Evolutionary conservation across 2,888 invertebrate genomes (phyloP).

Genomic region (Acronicta leporina): DNA sequence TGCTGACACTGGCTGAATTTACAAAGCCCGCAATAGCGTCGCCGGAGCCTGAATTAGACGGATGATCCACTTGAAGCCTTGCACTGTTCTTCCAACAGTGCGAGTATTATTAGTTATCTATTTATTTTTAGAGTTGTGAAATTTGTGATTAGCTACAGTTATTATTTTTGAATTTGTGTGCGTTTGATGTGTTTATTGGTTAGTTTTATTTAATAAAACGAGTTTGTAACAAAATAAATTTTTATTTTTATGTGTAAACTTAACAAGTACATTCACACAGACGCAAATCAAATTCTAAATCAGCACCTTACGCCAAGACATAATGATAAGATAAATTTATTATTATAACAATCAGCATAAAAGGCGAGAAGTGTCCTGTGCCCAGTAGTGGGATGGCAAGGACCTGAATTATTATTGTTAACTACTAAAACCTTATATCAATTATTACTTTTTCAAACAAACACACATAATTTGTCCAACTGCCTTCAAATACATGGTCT

Average conservation of each 20-base stretch:
- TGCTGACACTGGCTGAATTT: constrained; percentile 45
- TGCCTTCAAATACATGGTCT: too few relatives aligned
- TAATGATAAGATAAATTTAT: too few relatives aligned
- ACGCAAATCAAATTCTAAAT: neutral
- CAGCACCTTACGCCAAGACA: neutral
- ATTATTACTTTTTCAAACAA: too few relatives aligned
- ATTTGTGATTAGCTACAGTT: neutral
- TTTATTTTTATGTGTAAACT: constrained; percentile 32
- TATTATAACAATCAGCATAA: too few relatives aligned
- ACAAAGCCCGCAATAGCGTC: constrained; percentile 65
- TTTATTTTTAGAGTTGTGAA: neutral
- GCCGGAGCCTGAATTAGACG: constrained; percentile 42
- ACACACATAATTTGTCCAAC: too few relatives aligned
- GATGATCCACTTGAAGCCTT: neutral
- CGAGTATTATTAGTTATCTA: neutral
- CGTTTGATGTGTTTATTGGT: constrained; percentile 19
- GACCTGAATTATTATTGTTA: too few relatives aligned
- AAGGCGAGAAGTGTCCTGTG: too few relatives aligned
- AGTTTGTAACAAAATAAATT: constrained; percentile 21
- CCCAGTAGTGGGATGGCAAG: too few relatives aligned
- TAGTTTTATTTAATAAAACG: constrained; percentile 37
- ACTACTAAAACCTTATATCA: too few relatives aligned
- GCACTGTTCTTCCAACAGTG: neutral
- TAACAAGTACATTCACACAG: constrained; percentile 22
- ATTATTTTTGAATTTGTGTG: constrained; percentile 19